A percentile compares a stretch with the other conserved stretches of the same genome.
Conservation (phyloP, 2,888 invertebrate species). For the Junonia oenone region DNA sequence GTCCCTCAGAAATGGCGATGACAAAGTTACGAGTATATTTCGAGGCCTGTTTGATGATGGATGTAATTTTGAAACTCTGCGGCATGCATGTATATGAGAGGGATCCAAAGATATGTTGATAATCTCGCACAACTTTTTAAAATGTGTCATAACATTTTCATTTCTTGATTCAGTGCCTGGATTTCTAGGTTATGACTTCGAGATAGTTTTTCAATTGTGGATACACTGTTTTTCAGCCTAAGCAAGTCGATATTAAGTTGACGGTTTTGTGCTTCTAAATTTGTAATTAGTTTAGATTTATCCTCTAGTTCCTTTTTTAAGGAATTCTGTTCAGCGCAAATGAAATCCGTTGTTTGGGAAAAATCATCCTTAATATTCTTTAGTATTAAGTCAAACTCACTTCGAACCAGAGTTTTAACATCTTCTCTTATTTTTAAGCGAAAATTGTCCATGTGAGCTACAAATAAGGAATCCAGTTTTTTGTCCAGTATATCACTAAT, state of each 20-base stretch:
- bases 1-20: slow-evolving; percentile 22
- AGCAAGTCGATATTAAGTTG: not conserved
- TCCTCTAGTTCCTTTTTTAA: too few species aligned
- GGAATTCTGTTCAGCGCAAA: too few species aligned
- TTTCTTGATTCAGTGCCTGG: slow-evolving; percentile 25
- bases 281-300: too few species aligned
- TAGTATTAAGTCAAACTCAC: too few species aligned
- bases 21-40: slow-evolving; percentile 14
- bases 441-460: too few species aligned
- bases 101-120: not conserved
- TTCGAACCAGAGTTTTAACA: too few species aligned
- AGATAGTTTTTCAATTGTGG: slow-evolving; percentile 18
- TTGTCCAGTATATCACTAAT: too few species aligned
- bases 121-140: slow-evolving; percentile 2
- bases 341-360: too few species aligned
- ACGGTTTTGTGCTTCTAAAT: too few species aligned
- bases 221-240: not conserved
- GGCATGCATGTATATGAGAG: slow-evolving; percentile 7
- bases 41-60: slow-evolving; percentile 15
- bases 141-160: slow-evolving; percentile 27
- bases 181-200: not conserved
- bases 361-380: too few species aligned
- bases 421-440: too few species aligned
- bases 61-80: slow-evolving; percentile 23
- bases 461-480: too few species aligned